Conservation (phyloP, 2,113 vertebrate species). For the Engraulis encrasicolus region DNA sequence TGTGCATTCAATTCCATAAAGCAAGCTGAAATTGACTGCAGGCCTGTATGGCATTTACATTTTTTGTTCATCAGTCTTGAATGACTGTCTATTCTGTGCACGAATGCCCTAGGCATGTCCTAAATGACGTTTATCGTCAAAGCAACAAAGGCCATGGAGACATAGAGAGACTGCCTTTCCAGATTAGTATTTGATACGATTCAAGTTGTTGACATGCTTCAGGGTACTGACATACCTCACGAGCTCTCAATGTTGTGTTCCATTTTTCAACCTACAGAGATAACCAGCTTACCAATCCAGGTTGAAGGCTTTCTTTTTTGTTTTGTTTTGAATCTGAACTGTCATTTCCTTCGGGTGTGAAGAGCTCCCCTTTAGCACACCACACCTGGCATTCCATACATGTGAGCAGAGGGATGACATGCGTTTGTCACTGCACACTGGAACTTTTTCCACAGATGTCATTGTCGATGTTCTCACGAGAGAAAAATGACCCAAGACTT, state of each 20-base stretch:
- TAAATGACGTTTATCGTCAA: no score
- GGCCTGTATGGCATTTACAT: not conserved
- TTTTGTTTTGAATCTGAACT: slow-evolving; percentile 3
- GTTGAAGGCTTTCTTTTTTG: not conserved
- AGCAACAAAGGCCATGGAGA: not conserved
- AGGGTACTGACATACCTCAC: no score
- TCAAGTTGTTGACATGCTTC: not conserved
- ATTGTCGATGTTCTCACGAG: not conserved
- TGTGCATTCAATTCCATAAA: not conserved
- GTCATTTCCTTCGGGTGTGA: not conserved
- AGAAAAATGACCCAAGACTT: not conserved
- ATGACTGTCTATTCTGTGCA: no score
- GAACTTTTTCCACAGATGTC: not conserved
- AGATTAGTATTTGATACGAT: not conserved
- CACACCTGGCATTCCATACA: not conserved
- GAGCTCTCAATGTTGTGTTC: not conserved
- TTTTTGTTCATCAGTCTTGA: no score
- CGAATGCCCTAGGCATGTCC: no score
- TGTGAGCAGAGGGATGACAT: not conserved
- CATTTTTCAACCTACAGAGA: not conserved
- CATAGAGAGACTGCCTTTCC: not conserved
- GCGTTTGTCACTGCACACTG: not conserved
- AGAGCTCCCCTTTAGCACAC: not conserved
- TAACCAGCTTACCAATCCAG: not conserved
- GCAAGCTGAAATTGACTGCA: not conserved